Conservation (phyloP, 2,888 invertebrate genomes). For the Apocheima hispidaria region DNA sequence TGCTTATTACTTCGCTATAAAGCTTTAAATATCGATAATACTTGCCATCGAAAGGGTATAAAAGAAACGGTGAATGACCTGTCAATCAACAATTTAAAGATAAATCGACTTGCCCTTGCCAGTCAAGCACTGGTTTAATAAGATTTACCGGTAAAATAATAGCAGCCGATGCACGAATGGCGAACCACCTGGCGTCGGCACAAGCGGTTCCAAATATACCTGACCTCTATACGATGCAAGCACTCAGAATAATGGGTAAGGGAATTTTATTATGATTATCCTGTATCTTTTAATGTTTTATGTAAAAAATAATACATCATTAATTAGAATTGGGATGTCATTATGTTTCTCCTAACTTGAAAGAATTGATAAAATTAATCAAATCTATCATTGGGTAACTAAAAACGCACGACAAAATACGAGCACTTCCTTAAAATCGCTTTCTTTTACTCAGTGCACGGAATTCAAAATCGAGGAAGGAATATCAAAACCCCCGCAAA, state of each 20-base stretch:
- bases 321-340: neutral
- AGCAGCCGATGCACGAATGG: constrained; percentile 47
- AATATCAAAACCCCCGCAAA: constrained; percentile 48
- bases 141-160: constrained; percentile 59
- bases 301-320: neutral
- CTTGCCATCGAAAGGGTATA: constrained; percentile 18
- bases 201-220: constrained; percentile 68
- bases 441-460: constrained; percentile 78
- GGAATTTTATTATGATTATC: neutral
- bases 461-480: constrained; percentile 82
- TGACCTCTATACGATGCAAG: constrained; percentile 46
- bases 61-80: constrained; percentile 51
- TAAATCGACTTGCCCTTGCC: constrained; percentile 56
- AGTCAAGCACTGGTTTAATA: constrained; percentile 47
- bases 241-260: neutral
- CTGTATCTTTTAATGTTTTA: neutral
- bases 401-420: constrained; percentile 66
- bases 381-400: constrained; percentile 57
- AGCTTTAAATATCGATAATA: constrained; percentile 28
- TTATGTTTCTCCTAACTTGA: neutral
- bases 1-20: constrained; percentile 39
- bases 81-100: constrained; percentile 60
- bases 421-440: constrained; percentile 78
- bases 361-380: constrained; percentile 19
- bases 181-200: constrained; percentile 62